A percentile compares a stretch with the other conserved stretches of the same genome.
Conservation (phyloP, 2,113 vertebrate genomes). For the Coturnix japonica region DNA sequence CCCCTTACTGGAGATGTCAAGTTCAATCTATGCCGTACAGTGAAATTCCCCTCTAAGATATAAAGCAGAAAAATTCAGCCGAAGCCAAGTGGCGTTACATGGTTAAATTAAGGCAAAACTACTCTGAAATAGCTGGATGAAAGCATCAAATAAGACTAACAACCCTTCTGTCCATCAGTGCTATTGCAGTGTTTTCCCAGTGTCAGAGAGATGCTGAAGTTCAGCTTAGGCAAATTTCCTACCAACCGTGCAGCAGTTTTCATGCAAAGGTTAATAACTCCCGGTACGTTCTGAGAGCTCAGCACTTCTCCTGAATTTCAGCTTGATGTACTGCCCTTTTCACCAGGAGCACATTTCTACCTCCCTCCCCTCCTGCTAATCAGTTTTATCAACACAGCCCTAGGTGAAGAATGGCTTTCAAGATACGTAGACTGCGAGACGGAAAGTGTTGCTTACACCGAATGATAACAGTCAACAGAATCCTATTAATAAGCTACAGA, state of each 20-base stretch:
- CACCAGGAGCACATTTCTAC: neutral
- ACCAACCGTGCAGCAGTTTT: neutral
- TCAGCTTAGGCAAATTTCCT: neutral
- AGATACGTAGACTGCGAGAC: neutral
- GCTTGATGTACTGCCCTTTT: constrained; percentile 49
- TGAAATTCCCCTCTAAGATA: neutral
- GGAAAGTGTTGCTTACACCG: constrained; percentile 52
- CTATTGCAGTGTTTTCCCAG: neutral
- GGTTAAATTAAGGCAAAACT: neutral
- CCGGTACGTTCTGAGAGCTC: constrained; percentile 3
- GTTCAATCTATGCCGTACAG: neutral
- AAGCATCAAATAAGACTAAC: neutral
- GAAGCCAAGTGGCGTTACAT: neutral
- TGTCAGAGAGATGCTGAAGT: neutral
- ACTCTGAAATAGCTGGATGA: neutral
- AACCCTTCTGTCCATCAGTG: neutral
- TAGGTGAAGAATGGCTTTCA: constrained; percentile 69
- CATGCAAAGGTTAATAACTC: constrained; percentile 58
- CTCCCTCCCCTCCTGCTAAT: constrained; percentile 44
- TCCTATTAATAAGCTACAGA: neutral
- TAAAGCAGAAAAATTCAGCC: neutral
- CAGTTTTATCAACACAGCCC: constrained; percentile 71
- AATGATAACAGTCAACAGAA: constrained; percentile 6
- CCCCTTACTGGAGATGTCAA: rapidly evolving
- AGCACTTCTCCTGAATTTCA: constrained; percentile 35